Conservation (phyloP, 2,888 invertebrate genomes). For the Sesia apiformis region DNA sequence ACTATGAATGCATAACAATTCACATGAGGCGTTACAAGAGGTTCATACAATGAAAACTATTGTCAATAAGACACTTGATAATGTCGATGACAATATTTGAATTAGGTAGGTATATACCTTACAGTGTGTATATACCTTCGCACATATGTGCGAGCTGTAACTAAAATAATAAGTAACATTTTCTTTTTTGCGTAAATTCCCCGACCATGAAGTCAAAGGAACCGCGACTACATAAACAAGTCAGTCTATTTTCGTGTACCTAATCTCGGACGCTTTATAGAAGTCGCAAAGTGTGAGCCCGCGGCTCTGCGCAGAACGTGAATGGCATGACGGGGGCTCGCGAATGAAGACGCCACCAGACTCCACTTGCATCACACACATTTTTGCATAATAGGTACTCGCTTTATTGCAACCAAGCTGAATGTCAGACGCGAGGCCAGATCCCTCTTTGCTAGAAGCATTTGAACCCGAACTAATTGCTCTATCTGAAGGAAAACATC, state of each 20-base stretch:
- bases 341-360: conserved; percentile 38
- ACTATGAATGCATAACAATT: too few relatives aligned
- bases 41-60: too few relatives aligned
- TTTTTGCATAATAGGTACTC: conserved; percentile 47
- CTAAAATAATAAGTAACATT: too few relatives aligned
- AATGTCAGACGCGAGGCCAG: conserved; percentile 47
- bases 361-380: conserved; percentile 30
- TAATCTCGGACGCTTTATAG: conserved; percentile 25
- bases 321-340: conserved; percentile 27
- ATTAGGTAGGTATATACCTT: too few relatives aligned
- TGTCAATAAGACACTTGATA: too few relatives aligned
- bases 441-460: not conserved
- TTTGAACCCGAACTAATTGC: not conserved
- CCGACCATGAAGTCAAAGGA: not conserved
- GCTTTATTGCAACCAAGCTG: conserved; percentile 44
- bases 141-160: too few relatives aligned
- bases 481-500: too few relatives aligned
- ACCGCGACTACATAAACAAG: conserved; percentile 23
- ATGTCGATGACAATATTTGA: too few relatives aligned
- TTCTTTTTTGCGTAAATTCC: not conserved
- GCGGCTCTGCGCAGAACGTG: conserved; percentile 25
- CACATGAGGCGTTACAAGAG: too few relatives aligned
- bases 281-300: conserved; percentile 7
- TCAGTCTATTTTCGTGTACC: conserved; percentile 43
- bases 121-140: too few relatives aligned